These are phyloP conservation scores for Pocillopora grandis DNA, from an alignment of 92 coral and sea anemone genomes.

Conservation along the genomic window DNA sequence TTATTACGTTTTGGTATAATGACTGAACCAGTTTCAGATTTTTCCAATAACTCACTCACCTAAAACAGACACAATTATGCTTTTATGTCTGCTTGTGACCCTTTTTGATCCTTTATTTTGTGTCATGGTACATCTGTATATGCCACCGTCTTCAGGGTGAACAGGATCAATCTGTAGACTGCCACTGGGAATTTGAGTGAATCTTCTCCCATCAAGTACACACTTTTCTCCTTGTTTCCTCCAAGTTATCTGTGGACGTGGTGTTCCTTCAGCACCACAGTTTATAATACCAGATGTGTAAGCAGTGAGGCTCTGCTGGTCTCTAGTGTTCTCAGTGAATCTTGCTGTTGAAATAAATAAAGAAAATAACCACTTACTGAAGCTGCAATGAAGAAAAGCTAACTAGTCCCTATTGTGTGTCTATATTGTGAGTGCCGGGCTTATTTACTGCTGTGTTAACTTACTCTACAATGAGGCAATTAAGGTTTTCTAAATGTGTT, in stretches of 20 bases:
- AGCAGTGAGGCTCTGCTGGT: neutral
- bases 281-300: neutral
- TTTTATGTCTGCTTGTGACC: neutral
- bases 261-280: slow-evolving; percentile 2
- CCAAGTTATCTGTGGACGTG: neutral
- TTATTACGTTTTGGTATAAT: neutral
- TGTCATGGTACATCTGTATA: neutral
- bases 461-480: too few species aligned
- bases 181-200: neutral
- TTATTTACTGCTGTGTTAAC: too few species aligned
- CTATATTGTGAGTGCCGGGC: too few species aligned
- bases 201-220: neutral
- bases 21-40: too few species aligned
- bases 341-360: slow-evolving; percentile 5
- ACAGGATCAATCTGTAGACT: neutral
- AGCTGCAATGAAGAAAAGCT: too few species aligned
- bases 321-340: neutral
- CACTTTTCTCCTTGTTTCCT: neutral
- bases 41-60: neutral
- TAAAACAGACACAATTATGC: neutral
- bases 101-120: neutral
- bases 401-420: too few species aligned
- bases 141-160: neutral
- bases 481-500: too few species aligned
- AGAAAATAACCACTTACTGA: too few species aligned